Evolutionary conservation across 2,888 invertebrate genomes (phyloP).

Genomic region (Drosophila siamana): DNA sequence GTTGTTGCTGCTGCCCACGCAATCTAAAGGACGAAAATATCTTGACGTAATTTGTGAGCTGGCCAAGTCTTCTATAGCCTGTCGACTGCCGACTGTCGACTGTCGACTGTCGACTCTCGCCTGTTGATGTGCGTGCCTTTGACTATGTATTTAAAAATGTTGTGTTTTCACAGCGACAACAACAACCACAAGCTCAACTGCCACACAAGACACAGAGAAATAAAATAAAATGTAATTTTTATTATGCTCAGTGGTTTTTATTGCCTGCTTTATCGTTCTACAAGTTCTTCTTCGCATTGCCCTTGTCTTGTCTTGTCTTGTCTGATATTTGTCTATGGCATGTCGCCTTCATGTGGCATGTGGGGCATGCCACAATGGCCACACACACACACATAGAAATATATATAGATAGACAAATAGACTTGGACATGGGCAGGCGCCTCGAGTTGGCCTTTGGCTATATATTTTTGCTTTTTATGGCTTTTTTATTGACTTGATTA

Average conservation of each 20-base stretch:
- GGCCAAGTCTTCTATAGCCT: slow-evolving; percentile 4
- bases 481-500: slow-evolving; percentile 82
- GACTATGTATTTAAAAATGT: slow-evolving; percentile 71
- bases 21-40: slow-evolving; percentile 70
- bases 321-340: slow-evolving; percentile 79
- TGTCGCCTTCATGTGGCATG: slow-evolving; percentile 41
- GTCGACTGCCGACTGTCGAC: slow-evolving; percentile 7
- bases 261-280: slow-evolving; percentile 79
- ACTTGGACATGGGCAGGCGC: slow-evolving; percentile 56
- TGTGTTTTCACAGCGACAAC: slow-evolving; percentile 36
- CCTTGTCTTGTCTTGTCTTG: slow-evolving; percentile 61
- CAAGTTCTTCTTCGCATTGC: slow-evolving; percentile 63
- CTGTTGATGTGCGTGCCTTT: slow-evolving; percentile 70
- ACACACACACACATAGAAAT: slow-evolving; percentile 37
- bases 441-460: slow-evolving; percentile 58
- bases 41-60: slow-evolving; percentile 64
- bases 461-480: slow-evolving; percentile 72
- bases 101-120: slow-evolving; percentile 14
- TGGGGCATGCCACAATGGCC: slow-evolving; percentile 66
- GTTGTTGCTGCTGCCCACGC: slow-evolving; percentile 56
- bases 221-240: slow-evolving; percentile 82
- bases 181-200: slow-evolving; percentile 10
- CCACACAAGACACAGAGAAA: slow-evolving; percentile 51
- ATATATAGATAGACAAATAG: slow-evolving; percentile 52
- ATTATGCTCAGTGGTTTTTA: slow-evolving; percentile 80